Evolutionary conservation across 2,113 vertebrate species (phyloP).

Genomic region (Prochilodus magdalenae): DNA sequence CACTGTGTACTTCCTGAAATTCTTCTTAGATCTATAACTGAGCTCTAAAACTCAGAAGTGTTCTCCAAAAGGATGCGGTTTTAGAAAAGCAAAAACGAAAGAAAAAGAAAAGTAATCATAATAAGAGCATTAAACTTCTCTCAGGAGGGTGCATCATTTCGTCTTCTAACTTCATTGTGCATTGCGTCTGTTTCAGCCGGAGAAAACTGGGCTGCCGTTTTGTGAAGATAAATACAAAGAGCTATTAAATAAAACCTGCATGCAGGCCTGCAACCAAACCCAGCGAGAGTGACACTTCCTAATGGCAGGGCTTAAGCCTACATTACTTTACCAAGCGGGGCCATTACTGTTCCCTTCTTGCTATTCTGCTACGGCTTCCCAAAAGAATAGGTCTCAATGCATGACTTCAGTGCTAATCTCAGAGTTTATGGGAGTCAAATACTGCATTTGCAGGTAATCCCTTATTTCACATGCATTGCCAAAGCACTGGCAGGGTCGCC

Average conservation of each 20-base stretch:
- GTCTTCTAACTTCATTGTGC: background rate
- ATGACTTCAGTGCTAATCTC: slow-evolving; percentile 50
- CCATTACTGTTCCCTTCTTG: background rate
- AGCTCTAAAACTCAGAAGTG: no score
- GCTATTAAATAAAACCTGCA: background rate
- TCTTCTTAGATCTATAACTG: no score
- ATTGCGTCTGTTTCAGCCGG: background rate
- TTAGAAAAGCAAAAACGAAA: background rate
- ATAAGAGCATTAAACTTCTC: background rate
- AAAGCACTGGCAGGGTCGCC: slow-evolving; percentile 48
- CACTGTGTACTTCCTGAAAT: no score
- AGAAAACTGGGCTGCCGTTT: background rate
- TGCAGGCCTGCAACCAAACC: background rate
- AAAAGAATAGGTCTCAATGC: background rate
- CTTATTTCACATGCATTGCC: slow-evolving; percentile 42
- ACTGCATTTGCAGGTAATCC: slow-evolving; percentile 64
- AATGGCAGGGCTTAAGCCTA: background rate
- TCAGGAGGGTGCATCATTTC: background rate
- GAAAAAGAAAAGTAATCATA: background rate
- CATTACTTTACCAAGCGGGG: background rate
- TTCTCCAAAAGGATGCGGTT: no score
- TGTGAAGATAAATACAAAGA: background rate
- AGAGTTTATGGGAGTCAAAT: slow-evolving; percentile 50
- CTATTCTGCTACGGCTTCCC: background rate
- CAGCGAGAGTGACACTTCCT: background rate